Conservation (phyloP, 2,113 vertebrate species). For the Anguilla japonica region DNA sequence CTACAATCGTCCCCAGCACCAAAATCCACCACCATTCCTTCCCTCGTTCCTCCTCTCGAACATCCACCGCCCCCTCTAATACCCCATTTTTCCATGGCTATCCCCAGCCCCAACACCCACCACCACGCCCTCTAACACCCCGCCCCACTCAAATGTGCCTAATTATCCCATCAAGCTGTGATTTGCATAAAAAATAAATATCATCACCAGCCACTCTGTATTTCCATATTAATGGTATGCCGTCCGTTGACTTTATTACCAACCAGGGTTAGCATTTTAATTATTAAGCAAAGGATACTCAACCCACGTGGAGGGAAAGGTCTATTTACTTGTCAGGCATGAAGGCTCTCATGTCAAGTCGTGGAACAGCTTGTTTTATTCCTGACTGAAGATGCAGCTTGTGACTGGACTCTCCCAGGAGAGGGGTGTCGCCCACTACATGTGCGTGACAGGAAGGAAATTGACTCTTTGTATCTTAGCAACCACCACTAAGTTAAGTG, state of each 20-base stretch:
- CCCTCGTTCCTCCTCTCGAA: no score
- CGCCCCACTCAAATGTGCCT: background rate
- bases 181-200: slow-evolving; percentile 26
- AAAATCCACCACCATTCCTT: background rate
- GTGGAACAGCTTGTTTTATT: background rate
- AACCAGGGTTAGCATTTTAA: slow-evolving; percentile 17
- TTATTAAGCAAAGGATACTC: slow-evolving; percentile 32
- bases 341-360: background rate
- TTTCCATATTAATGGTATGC: slow-evolving; percentile 24
- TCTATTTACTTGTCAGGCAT: background rate
- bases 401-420: background rate
- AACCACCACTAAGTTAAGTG: background rate
- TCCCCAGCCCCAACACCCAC: no score
- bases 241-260: slow-evolving; percentile 15
- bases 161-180: background rate
- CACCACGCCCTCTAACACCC: no score
- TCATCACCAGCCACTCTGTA: slow-evolving; percentile 5
- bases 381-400: background rate
- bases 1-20: background rate
- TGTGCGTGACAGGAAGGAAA: background rate
- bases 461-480: background rate
- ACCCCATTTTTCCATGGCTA: no score
- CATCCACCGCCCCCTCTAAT: no score
- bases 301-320: slow-evolving; percentile 14
- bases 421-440: background rate